phyloP scores from a whole-genome alignment of 2,888 invertebrate species.

The Aethes cnicana region DNA sequence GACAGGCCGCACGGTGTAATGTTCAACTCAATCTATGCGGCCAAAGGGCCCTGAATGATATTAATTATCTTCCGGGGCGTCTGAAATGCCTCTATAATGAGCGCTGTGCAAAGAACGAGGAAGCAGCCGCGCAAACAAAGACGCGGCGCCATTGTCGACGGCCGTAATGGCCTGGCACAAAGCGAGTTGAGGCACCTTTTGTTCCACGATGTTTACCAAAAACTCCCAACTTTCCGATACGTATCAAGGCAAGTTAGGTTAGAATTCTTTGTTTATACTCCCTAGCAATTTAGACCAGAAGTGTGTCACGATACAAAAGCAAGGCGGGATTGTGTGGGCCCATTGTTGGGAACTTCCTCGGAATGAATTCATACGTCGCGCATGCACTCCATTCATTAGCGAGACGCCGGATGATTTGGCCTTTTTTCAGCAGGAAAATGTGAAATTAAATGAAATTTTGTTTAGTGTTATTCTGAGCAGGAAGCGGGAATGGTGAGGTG shows the following conservation, averaged over 20 bases:
- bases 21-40: conserved; percentile 16
- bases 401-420: not conserved
- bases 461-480: conserved; percentile 5
- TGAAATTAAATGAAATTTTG: conserved; percentile 10
- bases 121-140: conserved; percentile 27
- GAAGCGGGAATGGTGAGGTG: not conserved
- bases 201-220: conserved; percentile 27
- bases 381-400: conserved; percentile 19
- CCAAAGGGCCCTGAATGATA: conserved; percentile 38
- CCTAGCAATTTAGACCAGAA: conserved; percentile 19
- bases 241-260: conserved; percentile 17
- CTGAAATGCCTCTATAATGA: conserved; percentile 45
- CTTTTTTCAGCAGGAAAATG: conserved; percentile 17
- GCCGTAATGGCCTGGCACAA: conserved; percentile 29
- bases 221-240: conserved; percentile 28
- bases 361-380: conserved; percentile 22
- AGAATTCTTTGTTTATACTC: conserved; percentile 27
- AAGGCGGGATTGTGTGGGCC: conserved; percentile 2
- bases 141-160: conserved; percentile 15
- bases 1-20: not conserved
- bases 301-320: conserved; percentile 20
- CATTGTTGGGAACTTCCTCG: conserved; percentile 14
- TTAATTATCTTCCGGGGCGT: conserved; percentile 44
- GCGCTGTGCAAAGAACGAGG: conserved; percentile 33
- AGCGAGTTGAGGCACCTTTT: conserved; percentile 19